Evolutionary conservation across 2,888 invertebrate species (phyloP), one percentile per base, ranked within the genome.

Genomic region (Cosmopolites sordidus): DNA sequence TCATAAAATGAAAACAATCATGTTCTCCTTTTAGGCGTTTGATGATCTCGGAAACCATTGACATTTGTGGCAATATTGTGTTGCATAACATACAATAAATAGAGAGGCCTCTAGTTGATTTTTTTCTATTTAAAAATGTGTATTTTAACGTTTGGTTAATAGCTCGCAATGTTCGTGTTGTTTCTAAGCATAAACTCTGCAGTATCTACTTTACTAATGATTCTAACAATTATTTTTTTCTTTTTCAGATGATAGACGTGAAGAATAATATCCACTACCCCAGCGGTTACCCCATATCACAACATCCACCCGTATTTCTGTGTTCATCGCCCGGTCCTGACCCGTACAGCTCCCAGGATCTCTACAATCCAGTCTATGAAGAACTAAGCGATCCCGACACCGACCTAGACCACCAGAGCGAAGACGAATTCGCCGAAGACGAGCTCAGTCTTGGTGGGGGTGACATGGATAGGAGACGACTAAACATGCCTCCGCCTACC

Each of bases 351-450:
- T 79, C 80, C 48, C 80, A 82, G 67, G 81, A 82, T 66, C 76
- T 84, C 68, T 80, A 84, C 66, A 89, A 90, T 64, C 89, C 89
- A 46, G 85, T 90, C 16, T 90, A 90, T 74, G 90, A 90, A 74
- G 90, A 90, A 69, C 78, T 91, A 39, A 83, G 83, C 59, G 83
- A 84, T 66, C 81, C 79, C 47, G 81, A 84, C 62, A 79, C 78
- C 53, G 80, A 80, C 59, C 59, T 73, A 33, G 84, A 83, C 9
- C 78, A 83, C 30, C 84, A 83, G 67, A 89, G 88, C 67, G 90
- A 89, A 68, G 90, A 90, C 66, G 89, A 90, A 67, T 89, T 90
- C 68, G 89, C 89, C 43, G 90, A 89, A 74, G 90, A 90, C 69
- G 90, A 90, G 68, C 77, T 90, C 11, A 86, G 80, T 58, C 68